Base-by-base conservation (phyloP, 2,888 invertebrate species). In the Timandra comae region DNA sequence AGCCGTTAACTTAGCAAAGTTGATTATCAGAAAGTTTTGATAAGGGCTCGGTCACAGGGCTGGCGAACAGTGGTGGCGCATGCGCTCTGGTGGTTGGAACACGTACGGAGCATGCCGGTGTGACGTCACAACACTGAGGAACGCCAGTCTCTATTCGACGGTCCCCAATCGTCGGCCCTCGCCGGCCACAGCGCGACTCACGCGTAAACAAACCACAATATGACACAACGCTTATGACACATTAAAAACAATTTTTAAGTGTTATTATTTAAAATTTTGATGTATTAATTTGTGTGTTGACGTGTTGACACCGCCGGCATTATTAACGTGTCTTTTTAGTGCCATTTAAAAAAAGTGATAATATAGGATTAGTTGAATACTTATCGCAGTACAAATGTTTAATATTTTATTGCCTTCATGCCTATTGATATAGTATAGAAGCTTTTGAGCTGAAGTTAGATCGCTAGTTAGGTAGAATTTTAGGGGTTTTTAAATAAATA, bases 281-380 rank as follows among this genome's bases (percentile, higher is more conserved):
- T 80, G 79, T 81, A 78, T 75, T 78, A 50, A 66, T 65, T 81
- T 81, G 35, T 47, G 46, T 49, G 41, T 40, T 49, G 24, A 35
- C 43, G 46, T 43, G 40, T 41, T 42, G 49, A 49, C 40, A 38
- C 30, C 36, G 36, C 36, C 49, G 48, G 41, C 39, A 38, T 31
- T 44, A 59, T 61, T 69, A 75, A 66, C 77, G 84, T 84, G 84
- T 85, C 81, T 84, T 84, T 80, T 79, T 78, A 78, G 84, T 84
- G 84, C 82, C 80, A 82, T 82, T 79, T 65, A 41, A 52, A 51
- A 62, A 72, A 72, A 64, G 64, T 71, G 65, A 73, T 71, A 57
- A 51, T 49, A 59, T 72, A 71, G 69, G n/a, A 63, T 69, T 71
- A 64, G 67, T 68, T 56, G 61, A 16, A 63, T 70, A 73, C 61